phyloP scores from a whole-genome alignment of 1,140 invertebrate genomes.

The Tribolium madens region DNA sequence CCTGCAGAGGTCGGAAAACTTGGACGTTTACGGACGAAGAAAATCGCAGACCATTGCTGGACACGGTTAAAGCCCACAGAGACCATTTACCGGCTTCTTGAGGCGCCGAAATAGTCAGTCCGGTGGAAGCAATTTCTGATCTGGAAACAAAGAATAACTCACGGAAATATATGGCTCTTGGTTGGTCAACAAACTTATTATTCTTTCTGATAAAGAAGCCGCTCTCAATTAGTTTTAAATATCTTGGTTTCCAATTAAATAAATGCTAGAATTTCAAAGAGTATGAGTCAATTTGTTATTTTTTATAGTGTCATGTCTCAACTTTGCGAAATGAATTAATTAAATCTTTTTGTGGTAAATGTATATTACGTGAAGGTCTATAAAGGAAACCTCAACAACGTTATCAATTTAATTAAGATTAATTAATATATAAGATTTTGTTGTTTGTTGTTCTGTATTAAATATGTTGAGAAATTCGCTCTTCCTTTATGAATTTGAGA shows the following conservation, averaged over 20 bases:
- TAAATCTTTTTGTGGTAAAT: too few species aligned
- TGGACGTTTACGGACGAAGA: conserved; percentile 69
- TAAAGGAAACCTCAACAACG: too few species aligned
- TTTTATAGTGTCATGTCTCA: too few species aligned
- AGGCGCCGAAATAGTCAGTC: conserved; percentile 69
- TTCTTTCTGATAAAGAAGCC: not conserved
- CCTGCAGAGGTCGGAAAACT: conserved; percentile 72
- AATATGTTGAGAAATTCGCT: too few species aligned
- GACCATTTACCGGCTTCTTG: conserved; percentile 73
- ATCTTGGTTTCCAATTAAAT: too few species aligned
- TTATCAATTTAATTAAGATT: too few species aligned
- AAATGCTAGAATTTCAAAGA: too few species aligned
- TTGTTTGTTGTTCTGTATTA: too few species aligned
- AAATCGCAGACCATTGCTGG: conserved; percentile 68
- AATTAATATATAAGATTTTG: too few species aligned
- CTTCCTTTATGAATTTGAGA: not conserved
- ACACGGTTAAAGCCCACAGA: conserved; percentile 70
- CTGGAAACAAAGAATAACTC: conserved; percentile 55
- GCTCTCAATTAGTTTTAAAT: not conserved
- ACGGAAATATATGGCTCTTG: not conserved
- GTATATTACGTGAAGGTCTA: too few species aligned
- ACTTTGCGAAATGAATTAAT: too few species aligned
- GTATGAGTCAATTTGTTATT: too few species aligned
- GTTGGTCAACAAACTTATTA: not conserved
- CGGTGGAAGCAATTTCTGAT: conserved; percentile 66